Percentiles rank a stretch among this genome's conserved stretches.
Evolutionary conservation across 2,888 invertebrate species (phyloP).

Genomic region (Oegoconia quadripuncta): DNA sequence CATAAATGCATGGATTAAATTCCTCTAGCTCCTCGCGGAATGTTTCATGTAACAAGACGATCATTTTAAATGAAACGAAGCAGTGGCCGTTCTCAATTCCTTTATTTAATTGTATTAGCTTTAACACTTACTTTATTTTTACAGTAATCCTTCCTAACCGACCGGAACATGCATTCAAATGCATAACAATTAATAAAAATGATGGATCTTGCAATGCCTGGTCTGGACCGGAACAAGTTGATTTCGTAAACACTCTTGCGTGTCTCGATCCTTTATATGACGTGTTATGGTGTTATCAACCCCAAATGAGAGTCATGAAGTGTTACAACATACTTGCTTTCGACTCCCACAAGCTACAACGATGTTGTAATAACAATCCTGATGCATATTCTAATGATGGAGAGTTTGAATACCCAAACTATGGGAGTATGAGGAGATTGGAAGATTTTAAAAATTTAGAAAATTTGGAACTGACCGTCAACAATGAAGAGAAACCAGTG

Average conservation of each 20-base stretch:
- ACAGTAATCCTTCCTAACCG: slow-evolving; percentile 90
- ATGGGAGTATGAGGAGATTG: slow-evolving; percentile 59
- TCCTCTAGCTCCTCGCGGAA: too few relatives aligned
- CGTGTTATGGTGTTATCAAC: slow-evolving; percentile 94
- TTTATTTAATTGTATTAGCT: background rate
- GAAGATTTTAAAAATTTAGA: slow-evolving; percentile 65
- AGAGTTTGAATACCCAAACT: slow-evolving; percentile 61
- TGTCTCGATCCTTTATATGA: slow-evolving; percentile 95
- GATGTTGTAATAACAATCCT: slow-evolving; percentile 56
- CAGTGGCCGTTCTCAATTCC: too few relatives aligned
- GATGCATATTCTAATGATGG: slow-evolving; percentile 37
- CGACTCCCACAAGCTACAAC: slow-evolving; percentile 78
- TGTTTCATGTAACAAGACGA: too few relatives aligned
- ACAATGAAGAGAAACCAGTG: slow-evolving; percentile 40
- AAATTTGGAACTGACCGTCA: slow-evolving; percentile 50
- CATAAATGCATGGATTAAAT: background rate
- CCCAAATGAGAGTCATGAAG: slow-evolving; percentile 80
- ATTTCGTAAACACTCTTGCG: slow-evolving; percentile 88
- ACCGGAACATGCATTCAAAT: slow-evolving; percentile 89
- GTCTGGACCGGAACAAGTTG: slow-evolving; percentile 89
- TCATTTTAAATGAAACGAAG: too few relatives aligned
- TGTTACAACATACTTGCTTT: slow-evolving; percentile 92
- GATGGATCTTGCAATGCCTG: slow-evolving; percentile 94
- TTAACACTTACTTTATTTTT: slow-evolving; percentile 27
- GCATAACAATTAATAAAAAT: slow-evolving; percentile 91